Evolutionary conservation across 2,888 invertebrate species (phyloP), one percentile per base, ranked within the genome.

Genomic region (Teinopalpus imperialis): DNA sequence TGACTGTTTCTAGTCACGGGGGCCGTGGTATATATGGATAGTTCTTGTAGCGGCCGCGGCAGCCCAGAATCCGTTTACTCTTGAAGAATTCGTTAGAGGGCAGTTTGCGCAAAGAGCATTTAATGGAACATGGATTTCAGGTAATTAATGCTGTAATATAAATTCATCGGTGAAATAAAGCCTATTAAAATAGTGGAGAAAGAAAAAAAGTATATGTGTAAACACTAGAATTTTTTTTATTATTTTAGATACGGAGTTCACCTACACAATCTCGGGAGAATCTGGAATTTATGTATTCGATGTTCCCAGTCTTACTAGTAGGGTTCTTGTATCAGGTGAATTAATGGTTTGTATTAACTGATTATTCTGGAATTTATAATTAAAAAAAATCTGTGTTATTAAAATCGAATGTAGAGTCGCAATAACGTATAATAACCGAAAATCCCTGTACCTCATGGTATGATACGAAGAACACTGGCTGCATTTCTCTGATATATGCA

Each of bases 61-160:
- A 7, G 81, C 79, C 1, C 74, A 79, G 35, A 64, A 70, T n/a
- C 81, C 85, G 8, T 75, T 87, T 51, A 79, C 81, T 0, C 59
- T 89, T n/a, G 63, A 81, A 31, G 89, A 89, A 39, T 74, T 86
- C 42, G 69, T 87, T 7, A 56, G 63, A 2, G 78, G 81, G 23
- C 66, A 69, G 36, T 88, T 83, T 52, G 3, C 59, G 0, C 88
- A 86, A 52, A 72, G 79, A 35, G 80, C 85, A 1, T 93, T 92
- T 68, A 90, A 85, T 57, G 93, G 92, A 51, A 90, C 88, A 35
- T 93, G 93, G 93, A 90, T 92, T 52, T 90, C 92, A 61, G 92
- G 93, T 93, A 71, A 60, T 54, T 48, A 27, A n/a, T n/a, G n/a
- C n/a, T n/a, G n/a, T n/a, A n/a, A n/a, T n/a, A n/a, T n/a, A n/a